Evolutionary conservation across 2,888 invertebrate species (phyloP).

Genomic region (Agriopis marginaria): DNA sequence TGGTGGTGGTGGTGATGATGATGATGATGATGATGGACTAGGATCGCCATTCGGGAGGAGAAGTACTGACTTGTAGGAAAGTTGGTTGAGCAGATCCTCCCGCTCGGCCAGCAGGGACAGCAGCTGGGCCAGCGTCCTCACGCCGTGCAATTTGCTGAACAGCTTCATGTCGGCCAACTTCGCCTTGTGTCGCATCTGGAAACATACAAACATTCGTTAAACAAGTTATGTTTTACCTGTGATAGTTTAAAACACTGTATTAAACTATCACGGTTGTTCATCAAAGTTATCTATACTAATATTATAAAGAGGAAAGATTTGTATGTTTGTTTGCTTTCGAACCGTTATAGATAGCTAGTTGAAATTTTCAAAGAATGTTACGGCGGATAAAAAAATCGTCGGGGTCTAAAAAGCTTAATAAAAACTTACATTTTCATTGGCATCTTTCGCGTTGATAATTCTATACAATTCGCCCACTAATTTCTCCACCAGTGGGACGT

Average conservation of each 20-base stretch:
- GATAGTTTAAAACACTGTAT: too few relatives aligned
- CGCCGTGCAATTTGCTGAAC: slow-evolving; percentile 85
- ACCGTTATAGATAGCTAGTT: too few relatives aligned
- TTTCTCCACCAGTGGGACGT: slow-evolving; percentile 80
- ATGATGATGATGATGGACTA: too few relatives aligned
- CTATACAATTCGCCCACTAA: slow-evolving; percentile 84
- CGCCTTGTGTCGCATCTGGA: slow-evolving; percentile 48
- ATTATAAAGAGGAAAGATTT: too few relatives aligned
- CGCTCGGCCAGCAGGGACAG: slow-evolving; percentile 87
- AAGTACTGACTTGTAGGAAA: slow-evolving; percentile 88
- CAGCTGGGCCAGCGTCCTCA: slow-evolving; percentile 88
- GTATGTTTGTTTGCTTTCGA: too few relatives aligned
- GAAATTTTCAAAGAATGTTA: too few relatives aligned
- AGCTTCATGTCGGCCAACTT: slow-evolving; percentile 63
- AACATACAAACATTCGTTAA: background rate
- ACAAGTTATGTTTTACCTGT: too few relatives aligned
- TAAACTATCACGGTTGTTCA: too few relatives aligned
- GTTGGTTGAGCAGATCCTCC: slow-evolving; percentile 78
- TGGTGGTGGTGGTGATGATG: too few relatives aligned
- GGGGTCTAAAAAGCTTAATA: background rate
- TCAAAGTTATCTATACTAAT: too few relatives aligned
- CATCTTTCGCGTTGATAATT: slow-evolving; percentile 62
- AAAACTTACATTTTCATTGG: slow-evolving; percentile 60
- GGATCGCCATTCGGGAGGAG: too few relatives aligned
- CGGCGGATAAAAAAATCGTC: too few relatives aligned